phyloP scores from a whole-genome alignment of 2,113 vertebrate species.

The Suncus etruscus region DNA sequence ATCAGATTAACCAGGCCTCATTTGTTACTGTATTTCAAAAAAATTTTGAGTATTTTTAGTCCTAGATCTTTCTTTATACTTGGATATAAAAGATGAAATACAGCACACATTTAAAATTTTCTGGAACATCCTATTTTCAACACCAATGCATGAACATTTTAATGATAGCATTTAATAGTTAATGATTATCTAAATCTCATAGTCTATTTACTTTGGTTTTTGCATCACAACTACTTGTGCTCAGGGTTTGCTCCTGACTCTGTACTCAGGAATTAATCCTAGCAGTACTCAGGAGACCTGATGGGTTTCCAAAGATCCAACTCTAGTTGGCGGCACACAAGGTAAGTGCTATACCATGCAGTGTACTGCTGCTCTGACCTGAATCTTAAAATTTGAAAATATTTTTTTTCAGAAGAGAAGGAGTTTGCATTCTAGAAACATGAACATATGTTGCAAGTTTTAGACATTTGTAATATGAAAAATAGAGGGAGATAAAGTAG shows the following conservation, averaged over 20 bases:
- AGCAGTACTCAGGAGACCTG: no score
- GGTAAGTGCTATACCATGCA: no score
- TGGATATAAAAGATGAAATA: neutral
- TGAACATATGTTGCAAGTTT: neutral
- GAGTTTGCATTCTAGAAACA: neutral
- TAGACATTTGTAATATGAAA: neutral
- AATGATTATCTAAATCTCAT: conserved; percentile 15
- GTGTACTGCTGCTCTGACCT: neutral
- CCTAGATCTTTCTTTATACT: neutral
- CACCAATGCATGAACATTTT: neutral
- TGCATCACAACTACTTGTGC: no score
- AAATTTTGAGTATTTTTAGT: neutral
- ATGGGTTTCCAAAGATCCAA: no score
- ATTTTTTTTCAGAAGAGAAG: neutral
- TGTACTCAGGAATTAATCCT: no score
- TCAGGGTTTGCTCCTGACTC: no score
- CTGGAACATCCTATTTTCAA: neutral
- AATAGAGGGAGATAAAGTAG: neutral
- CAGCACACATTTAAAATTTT: neutral
- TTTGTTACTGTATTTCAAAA: conserved; percentile 11
- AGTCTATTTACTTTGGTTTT: neutral
- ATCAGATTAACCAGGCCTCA: conserved; percentile 15
- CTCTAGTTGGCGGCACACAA: no score
- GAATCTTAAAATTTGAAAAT: conserved; percentile 5
- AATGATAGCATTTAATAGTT: conserved; percentile 23